phyloP scores from a whole-genome alignment of 2,113 vertebrate species.

The Australoheros scitulus region DNA sequence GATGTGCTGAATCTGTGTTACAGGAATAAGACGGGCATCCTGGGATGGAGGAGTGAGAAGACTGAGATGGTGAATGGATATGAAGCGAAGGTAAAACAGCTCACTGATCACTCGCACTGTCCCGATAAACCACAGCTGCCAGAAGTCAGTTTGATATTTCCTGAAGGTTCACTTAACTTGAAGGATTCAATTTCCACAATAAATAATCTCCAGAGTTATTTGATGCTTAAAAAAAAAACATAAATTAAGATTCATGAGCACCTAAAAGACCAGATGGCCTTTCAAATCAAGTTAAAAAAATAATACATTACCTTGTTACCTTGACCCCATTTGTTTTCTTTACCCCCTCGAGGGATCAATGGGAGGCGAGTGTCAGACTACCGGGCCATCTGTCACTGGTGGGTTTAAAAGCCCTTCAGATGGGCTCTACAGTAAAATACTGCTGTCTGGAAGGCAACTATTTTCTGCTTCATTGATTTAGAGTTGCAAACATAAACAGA shows the following conservation, averaged over 20 bases:
- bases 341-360: constrained; percentile 30
- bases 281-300: not conserved
- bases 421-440: constrained; percentile 25
- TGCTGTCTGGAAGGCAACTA: constrained; percentile 15
- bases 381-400: constrained; percentile 35
- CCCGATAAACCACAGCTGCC: constrained; percentile 1
- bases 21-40: constrained; percentile 97
- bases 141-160: not conserved
- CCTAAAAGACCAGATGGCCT: constrained; percentile 17
- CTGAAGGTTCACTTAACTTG: not conserved
- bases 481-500: constrained; percentile 30
- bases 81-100: constrained; percentile 91
- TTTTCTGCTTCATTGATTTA: constrained; percentile 55
- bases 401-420: constrained; percentile 55
- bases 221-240: not conserved
- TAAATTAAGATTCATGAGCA: not conserved
- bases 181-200: not conserved
- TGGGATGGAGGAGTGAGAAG: constrained; percentile 98
- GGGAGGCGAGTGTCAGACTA: constrained; percentile 39
- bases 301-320: constrained; percentile 33
- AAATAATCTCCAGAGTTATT: constrained; percentile 13
- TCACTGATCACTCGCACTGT: not conserved
- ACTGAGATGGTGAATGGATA: constrained; percentile 95
- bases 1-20: constrained; percentile 26
- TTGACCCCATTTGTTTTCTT: constrained; percentile 49